Evolutionary conservation across 2,888 invertebrate genomes (phyloP).

Genomic region (Phorcus lineatus): DNA sequence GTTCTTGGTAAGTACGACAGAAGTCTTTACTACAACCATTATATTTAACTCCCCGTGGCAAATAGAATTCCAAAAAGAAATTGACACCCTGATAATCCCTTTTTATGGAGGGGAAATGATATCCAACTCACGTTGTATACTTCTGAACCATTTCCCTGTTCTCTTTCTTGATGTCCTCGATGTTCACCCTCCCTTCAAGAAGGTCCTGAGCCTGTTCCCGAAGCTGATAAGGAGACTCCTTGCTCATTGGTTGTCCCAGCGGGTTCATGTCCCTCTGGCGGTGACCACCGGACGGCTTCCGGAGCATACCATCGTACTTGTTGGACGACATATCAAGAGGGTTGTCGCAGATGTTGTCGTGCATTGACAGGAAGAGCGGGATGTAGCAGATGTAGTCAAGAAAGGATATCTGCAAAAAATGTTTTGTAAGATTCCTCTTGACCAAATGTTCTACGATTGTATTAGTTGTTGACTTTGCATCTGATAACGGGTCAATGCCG

Average conservation of each 20-base stretch:
- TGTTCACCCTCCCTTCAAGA: slow-evolving; percentile 57
- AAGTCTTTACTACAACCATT: too few species aligned
- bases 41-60: too few species aligned
- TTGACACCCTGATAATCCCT: too few species aligned
- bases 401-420: slow-evolving; percentile 72
- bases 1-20: too few species aligned
- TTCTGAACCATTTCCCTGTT: slow-evolving; percentile 59
- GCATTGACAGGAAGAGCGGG: slow-evolving; percentile 75
- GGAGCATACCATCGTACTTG: slow-evolving; percentile 63
- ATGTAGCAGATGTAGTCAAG: slow-evolving; percentile 74
- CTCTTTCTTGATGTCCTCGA: slow-evolving; percentile 52
- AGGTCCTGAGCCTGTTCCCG: slow-evolving; percentile 64
- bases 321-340: slow-evolving; percentile 73
- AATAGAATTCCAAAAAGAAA: too few species aligned
- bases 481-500: too few species aligned
- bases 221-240: slow-evolving; percentile 60
- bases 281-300: slow-evolving; percentile 57
- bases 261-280: slow-evolving; percentile 74
- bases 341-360: slow-evolving; percentile 73
- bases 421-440: not conserved
- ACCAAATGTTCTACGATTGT: too few species aligned
- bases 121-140: slow-evolving; percentile 55
- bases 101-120: too few species aligned
- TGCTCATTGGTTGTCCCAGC: slow-evolving; percentile 66
- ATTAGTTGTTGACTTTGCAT: too few species aligned